Base-by-base conservation (phyloP, 2,888 invertebrate species). In the Cyclophora punctaria region DNA sequence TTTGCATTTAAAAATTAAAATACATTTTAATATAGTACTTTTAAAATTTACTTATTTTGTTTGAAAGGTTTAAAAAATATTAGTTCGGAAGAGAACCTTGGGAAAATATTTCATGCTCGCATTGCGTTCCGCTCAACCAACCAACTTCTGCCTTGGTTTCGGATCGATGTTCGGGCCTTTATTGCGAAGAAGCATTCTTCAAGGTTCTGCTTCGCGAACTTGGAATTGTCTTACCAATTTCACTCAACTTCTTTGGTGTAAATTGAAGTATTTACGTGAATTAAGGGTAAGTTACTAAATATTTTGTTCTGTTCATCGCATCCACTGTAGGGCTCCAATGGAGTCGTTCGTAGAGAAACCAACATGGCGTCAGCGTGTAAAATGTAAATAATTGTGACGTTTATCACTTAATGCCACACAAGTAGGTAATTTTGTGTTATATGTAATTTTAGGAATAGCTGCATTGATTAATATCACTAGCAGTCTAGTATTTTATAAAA, bases 81-180 rank as follows among this genome's bases (percentile, higher is more conserved):
- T 3, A 49, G 59, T 56, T 66, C 59, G 60, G 62, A 68, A 68
- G 56, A 64, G 56, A 67, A 64, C 63, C 62, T 57, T 62, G 56
- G 50, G 57, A 56, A 54, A 62, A 56, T 4, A 37, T 37, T 37
- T 37, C 37, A 37, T 37, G 37, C 5, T 37, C 37, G 37, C 5
- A 37, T 37, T 37, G 37, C 37, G 37, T 37, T 37, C 48, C 37
- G 37, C 37, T 37, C 37, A 37, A 37, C 37, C 53, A 62, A 45
- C 71, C 73, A 72, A 75, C 73, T 70, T 73, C 69, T 66, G 76
- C 73, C 71, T 80, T 65, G 77, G 78, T 89, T 85, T 90, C 89
- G 91, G 91, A 91, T 92, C 91, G 91, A 92, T 92, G 91, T 91
- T 91, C 85, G 91, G 91, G 83, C 90, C 91, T 86, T 86, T 91